These are phyloP conservation scores for Hesperophylax magnus DNA, from an alignment of 1,140 invertebrate species.

Conservation along the genomic window DNA sequence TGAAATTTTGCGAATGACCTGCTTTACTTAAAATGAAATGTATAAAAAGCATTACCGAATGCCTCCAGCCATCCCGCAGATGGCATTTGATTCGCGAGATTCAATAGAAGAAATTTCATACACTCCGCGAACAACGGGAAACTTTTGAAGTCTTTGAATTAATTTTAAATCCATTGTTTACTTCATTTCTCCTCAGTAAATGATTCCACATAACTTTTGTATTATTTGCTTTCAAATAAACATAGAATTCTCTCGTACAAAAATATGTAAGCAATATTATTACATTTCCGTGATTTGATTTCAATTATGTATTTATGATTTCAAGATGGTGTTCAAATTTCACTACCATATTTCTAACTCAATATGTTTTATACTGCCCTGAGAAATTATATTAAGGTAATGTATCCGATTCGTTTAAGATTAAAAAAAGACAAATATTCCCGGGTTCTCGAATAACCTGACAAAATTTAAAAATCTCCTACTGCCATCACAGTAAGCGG, in stretches of 20 bases:
- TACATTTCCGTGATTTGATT: no score
- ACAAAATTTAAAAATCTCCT: no score
- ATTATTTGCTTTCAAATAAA: constrained; percentile 6
- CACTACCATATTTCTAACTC: no score
- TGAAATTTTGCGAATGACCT: constrained; percentile 27
- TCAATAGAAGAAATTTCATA: not conserved
- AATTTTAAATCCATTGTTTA: constrained; percentile 14
- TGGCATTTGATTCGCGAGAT: not conserved
- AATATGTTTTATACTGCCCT: no score
- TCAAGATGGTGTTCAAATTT: no score
- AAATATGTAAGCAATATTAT: no score
- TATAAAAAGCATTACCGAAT: not conserved
- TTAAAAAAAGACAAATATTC: no score
- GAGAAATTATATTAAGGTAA: no score
- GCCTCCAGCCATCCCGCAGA: not conserved
- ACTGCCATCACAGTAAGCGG: no score
- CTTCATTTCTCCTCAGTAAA: not conserved
- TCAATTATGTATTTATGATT: no score
- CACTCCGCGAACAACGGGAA: not conserved
- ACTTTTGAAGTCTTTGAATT: constrained; percentile 18
- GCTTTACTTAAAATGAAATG: constrained; percentile 3
- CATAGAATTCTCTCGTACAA: not conserved
- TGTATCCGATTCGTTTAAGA: no score
- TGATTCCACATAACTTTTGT: not conserved
- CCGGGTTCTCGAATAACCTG: no score